Conservation (phyloP, 2,797 vertebrate genomes). For the Liasis olivaceus region DNA sequence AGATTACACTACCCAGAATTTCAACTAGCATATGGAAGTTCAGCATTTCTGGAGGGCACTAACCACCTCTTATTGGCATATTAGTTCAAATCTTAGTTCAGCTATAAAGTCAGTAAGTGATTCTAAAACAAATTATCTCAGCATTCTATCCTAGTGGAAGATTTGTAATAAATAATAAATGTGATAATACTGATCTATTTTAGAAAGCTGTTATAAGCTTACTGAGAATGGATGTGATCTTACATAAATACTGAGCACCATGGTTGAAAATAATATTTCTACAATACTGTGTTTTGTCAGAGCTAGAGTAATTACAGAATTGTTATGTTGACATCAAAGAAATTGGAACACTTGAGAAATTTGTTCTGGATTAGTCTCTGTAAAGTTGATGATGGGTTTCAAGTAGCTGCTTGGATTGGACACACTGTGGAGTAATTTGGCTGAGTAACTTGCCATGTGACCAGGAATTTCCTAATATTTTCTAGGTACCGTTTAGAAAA, state of each 20-base stretch:
- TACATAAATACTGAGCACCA: not conserved
- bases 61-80: not conserved
- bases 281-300: not conserved
- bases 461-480: not conserved
- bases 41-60: not conserved
- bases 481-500: not conserved
- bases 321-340: not conserved
- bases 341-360: not conserved
- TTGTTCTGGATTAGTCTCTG: not conserved
- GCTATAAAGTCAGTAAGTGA: not conserved
- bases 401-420: not conserved
- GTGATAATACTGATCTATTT: not conserved
- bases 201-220: slow-evolving; percentile 8
- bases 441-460: not conserved
- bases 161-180: not conserved
- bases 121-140: not conserved
- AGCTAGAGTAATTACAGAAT: not conserved
- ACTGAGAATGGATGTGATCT: not conserved
- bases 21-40: not conserved
- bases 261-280: not conserved
- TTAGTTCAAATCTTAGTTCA: not conserved
- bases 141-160: not conserved
- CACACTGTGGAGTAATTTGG: not conserved
- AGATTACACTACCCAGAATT: not conserved
- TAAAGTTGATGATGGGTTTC: not conserved